These are phyloP conservation scores for Pocillopora grandis DNA, from an alignment of 92 coral and sea anemone species.

Conservation along the genomic window DNA sequence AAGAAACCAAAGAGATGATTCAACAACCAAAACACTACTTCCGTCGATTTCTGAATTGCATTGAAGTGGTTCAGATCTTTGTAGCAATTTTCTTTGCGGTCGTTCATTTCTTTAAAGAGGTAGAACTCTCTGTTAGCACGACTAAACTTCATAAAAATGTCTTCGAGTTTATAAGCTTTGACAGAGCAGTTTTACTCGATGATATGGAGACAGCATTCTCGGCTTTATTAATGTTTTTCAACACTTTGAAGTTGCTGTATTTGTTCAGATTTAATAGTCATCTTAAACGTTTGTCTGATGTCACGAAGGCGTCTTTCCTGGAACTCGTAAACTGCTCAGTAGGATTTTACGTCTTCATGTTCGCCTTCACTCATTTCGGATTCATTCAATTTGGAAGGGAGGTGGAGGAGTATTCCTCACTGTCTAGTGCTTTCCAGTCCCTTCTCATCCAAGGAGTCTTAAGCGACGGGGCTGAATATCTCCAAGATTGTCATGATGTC, in stretches of 20 bases:
- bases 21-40: conserved; percentile 25
- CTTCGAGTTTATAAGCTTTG: conserved; percentile 47
- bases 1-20: conserved; percentile 33
- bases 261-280: conserved; percentile 38
- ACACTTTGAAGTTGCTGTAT: conserved; percentile 56
- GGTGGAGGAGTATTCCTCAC: conserved; percentile 9
- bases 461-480: background rate
- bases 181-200: conserved; percentile 35
- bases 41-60: conserved; percentile 43
- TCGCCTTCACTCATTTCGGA: conserved; percentile 57
- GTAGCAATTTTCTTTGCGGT: conserved; percentile 40
- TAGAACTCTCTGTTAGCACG: conserved; percentile 30
- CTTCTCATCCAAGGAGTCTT: conserved; percentile 44
- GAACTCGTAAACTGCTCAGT: conserved; percentile 37
- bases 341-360: conserved; percentile 32
- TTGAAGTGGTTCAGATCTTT: conserved; percentile 44
- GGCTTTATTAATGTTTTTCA: conserved; percentile 55
- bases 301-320: conserved; percentile 32
- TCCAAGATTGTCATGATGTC: conserved; percentile 8
- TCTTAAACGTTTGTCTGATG: conserved; percentile 44
- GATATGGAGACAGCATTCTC: conserved; percentile 38
- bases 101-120: conserved; percentile 46
- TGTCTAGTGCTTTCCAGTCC: conserved; percentile 12
- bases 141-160: conserved; percentile 30
- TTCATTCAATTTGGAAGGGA: conserved; percentile 48